Conservation (phyloP, 1,140 invertebrate species). For the Papilio xuthus region DNA sequence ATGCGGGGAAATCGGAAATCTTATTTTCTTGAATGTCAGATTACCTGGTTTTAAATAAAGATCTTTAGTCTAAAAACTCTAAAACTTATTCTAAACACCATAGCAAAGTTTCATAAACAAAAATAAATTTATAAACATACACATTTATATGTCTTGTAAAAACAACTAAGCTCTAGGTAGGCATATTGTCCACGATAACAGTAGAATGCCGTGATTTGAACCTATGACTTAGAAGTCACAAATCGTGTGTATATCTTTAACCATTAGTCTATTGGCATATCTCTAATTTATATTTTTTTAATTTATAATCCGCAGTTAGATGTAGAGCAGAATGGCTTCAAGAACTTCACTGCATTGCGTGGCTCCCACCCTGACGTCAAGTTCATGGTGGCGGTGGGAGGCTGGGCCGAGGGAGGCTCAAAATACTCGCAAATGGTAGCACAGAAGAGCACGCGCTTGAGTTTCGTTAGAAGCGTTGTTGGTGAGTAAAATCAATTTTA, state of each 20-base stretch:
- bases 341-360: slow-evolving; percentile 90
- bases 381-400: slow-evolving; percentile 90
- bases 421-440: slow-evolving; percentile 92
- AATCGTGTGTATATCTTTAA: too few species aligned
- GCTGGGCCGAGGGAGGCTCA: slow-evolving; percentile 93
- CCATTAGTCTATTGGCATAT: too few species aligned
- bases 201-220: too few species aligned
- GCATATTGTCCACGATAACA: too few species aligned
- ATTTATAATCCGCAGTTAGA: slow-evolving; percentile 82
- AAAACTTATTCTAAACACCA: background rate
- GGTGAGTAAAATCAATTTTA: slow-evolving; percentile 78
- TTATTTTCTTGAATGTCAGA: background rate
- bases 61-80: background rate
- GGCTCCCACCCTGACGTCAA: slow-evolving; percentile 88
- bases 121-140: too few species aligned
- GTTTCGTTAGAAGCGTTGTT: slow-evolving; percentile 89
- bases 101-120: too few species aligned
- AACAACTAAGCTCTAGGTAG: too few species aligned
- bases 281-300: background rate
- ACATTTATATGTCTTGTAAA: too few species aligned
- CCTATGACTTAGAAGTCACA: too few species aligned
- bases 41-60: background rate
- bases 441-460: slow-evolving; percentile 84
- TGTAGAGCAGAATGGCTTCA: slow-evolving; percentile 88
- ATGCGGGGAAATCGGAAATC: background rate